Conservation (phyloP, 2,113 vertebrate species). For the Cyanoliseus patagonus region DNA sequence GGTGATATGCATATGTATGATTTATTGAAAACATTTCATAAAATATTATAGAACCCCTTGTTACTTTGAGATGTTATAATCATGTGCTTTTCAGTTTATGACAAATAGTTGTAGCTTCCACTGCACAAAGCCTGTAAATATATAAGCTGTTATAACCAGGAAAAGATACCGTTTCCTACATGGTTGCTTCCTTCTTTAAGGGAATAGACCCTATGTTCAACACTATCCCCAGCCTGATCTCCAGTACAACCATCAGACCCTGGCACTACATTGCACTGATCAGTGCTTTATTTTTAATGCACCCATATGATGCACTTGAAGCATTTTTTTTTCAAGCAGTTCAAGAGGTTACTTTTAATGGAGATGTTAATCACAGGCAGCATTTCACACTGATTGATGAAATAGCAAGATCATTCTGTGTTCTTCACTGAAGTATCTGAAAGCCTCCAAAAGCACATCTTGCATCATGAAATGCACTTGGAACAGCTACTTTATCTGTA, state of each 20-base stretch:
- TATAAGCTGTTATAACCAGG: neutral
- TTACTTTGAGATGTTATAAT: neutral
- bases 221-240: neutral
- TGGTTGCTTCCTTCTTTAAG: neutral
- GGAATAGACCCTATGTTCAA: neutral
- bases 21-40: neutral
- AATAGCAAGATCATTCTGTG: neutral
- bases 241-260: neutral
- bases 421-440: neutral
- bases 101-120: neutral
- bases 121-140: neutral
- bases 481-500: neutral
- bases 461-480: neutral
- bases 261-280: neutral
- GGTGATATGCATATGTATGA: neutral
- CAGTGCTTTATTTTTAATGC: neutral
- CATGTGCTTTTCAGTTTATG: neutral
- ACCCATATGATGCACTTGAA: neutral
- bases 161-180: neutral
- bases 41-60: neutral
- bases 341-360: constrained; percentile 3
- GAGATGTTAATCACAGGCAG: constrained; percentile 4
- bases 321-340: neutral
- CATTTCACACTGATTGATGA: constrained; percentile 19
- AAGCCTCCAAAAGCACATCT: neutral